These are phyloP conservation scores for Rhinopomastus cyanomelas DNA, from an alignment of 2,113 vertebrate genomes.

Conservation along the genomic window DNA sequence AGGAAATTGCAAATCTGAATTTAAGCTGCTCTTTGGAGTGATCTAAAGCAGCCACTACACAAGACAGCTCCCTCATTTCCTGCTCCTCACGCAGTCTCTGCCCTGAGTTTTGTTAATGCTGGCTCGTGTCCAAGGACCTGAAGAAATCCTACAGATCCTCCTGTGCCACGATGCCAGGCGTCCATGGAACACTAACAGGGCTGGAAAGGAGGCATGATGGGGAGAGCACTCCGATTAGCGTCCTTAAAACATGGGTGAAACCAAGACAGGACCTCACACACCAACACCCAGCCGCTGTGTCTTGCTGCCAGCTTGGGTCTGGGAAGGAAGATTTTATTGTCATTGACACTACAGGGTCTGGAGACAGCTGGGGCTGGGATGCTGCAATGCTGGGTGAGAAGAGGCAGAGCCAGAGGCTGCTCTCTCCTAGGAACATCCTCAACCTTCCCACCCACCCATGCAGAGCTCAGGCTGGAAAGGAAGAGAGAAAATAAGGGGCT, in stretches of 20 bases:
- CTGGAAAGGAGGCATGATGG: not conserved
- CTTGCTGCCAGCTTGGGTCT: not conserved
- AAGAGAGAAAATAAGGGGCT: not conserved
- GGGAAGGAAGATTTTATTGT: not conserved
- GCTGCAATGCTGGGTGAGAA: not conserved
- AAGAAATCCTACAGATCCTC: not conserved
- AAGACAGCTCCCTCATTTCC: constrained; percentile 7
- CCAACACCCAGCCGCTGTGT: not conserved
- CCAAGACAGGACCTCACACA: not conserved
- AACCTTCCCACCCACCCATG: accelerated
- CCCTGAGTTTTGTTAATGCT: constrained; percentile 8
- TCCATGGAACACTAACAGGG: not conserved
- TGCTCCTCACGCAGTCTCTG: not conserved
- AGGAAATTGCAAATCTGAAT: constrained; percentile 31
- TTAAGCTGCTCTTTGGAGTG: not conserved
- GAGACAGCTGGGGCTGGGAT: accelerated
- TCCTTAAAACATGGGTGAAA: not conserved
- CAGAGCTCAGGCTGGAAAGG: not conserved
- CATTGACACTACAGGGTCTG: not conserved
- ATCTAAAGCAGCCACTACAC: constrained; percentile 1
- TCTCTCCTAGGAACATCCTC: accelerated
- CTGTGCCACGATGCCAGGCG: not conserved
- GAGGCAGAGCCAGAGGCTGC: not conserved
- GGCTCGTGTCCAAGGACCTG: not conserved
- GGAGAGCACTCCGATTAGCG: accelerated